Conservation (phyloP, 2,797 vertebrate species). For the Pangasius sanitwongsei region DNA sequence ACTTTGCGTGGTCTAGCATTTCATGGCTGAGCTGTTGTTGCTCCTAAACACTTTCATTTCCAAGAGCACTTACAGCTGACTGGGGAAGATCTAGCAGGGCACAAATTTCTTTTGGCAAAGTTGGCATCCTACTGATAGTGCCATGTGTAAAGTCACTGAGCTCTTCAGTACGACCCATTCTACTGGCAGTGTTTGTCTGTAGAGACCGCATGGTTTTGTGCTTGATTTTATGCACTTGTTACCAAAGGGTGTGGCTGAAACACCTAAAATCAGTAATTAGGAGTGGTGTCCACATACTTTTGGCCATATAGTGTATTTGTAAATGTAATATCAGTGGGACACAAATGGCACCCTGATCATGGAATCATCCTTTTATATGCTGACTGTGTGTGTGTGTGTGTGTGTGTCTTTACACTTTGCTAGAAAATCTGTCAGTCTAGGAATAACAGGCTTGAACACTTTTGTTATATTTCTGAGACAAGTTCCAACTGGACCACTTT, state of each 20-base stretch:
- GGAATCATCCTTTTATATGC: background rate
- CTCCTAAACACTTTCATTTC: background rate
- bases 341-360: background rate
- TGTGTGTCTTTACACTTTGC: background rate
- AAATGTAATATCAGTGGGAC: background rate
- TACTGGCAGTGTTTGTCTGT: background rate
- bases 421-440: background rate
- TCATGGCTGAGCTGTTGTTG: background rate
- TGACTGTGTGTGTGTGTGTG: no score
- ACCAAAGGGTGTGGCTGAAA: background rate
- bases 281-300: background rate
- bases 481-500: slow-evolving; percentile 40
- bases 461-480: slow-evolving; percentile 26
- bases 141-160: background rate
- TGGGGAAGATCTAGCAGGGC: background rate
- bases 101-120: background rate
- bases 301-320: background rate
- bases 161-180: background rate
- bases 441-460: background rate
- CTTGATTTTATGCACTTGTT: background rate
- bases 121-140: background rate
- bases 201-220: background rate
- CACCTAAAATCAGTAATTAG: background rate
- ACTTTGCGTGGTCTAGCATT: background rate
- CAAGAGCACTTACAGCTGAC: background rate